Evolutionary conservation across 2,113 vertebrate species (phyloP), one percentile per base, ranked within the genome.

Genomic region (Toxotes chatareus): DNA sequence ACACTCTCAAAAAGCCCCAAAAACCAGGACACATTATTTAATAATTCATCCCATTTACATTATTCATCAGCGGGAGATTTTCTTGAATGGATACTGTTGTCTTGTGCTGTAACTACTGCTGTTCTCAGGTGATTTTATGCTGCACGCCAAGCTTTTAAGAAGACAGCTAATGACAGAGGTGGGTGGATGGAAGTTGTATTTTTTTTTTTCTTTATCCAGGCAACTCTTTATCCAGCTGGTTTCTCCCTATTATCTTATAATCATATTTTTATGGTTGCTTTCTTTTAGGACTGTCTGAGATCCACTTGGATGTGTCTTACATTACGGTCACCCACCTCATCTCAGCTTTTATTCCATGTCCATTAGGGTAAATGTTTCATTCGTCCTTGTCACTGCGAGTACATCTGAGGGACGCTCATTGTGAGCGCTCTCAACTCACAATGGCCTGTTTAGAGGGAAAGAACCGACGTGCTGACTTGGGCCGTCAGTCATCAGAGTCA

Each of bases 301-400:
- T 80, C 34, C 27, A 40, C 68, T 79, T 49, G 51, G 62, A 76
- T 59, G 67, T 67, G 68, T 73, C 78, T 79, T 67, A 36, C 56
- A 73, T 73, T 73, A 61, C 13, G 19, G 60, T 60, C 56, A 38
- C 40, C 74, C 79, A 71, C 4, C 12, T 78, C 84, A 74, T 55
- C 66, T 47, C 4, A 27, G 42, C 56, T 84, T 72, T 85, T 69
- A 82, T 81, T 56, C 74, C 64, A 74, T 71, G 63, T 90, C 92
- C 91, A 95, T 93, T 92, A 90, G 81, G 76, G 55, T 90, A 84
- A 91, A 93, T 91, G 89, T 88, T 92, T 92, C 80, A 92, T 92
- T 86, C 14, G 70, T 85, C 87, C 83, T 89, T 88, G 93, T 91
- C 88, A 74, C 66, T 60, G 62, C 9, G 73, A 84, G 80, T 73